Percentiles rank a stretch among this genome's conserved stretches.
phyloP scores from a whole-genome alignment of 1,140 invertebrate species.

The Eurosta solidaginis region DNA sequence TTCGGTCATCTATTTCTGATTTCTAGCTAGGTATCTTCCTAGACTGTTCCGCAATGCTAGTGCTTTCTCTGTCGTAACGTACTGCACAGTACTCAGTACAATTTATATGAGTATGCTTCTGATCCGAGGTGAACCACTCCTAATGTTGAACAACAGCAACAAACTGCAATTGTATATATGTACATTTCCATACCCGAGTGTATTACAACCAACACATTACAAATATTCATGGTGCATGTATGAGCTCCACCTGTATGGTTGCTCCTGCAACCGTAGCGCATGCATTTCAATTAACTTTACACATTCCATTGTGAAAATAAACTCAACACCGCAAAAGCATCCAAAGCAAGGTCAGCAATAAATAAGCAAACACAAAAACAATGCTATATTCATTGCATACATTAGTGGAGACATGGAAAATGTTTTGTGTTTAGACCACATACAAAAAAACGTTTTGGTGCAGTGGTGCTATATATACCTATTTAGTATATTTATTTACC shows the following conservation, averaged over 20 bases:
- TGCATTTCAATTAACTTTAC: constrained; percentile 37
- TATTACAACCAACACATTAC: not conserved
- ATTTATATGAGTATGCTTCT: too few relatives aligned
- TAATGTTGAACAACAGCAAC: too few relatives aligned
- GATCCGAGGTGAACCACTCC: too few relatives aligned
- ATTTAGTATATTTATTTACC: not conserved
- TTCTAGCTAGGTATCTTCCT: too few relatives aligned
- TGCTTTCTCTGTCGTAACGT: too few relatives aligned
- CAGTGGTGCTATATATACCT: too few relatives aligned
- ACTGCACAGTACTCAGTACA: too few relatives aligned
- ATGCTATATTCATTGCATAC: not conserved
- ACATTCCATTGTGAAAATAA: constrained; percentile 29
- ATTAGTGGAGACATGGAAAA: not conserved
- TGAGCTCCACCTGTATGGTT: not conserved
- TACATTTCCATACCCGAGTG: too few relatives aligned
- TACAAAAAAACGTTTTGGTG: too few relatives aligned
- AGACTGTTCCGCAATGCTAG: too few relatives aligned
- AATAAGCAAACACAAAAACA: not conserved
- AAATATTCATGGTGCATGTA: not conserved
- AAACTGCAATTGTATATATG: too few relatives aligned
- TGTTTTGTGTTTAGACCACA: not conserved
- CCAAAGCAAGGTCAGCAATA: not conserved
- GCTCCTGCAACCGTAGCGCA: constrained; percentile 27
- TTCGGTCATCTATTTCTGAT: too few relatives aligned
- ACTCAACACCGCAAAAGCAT: constrained; percentile 9